These are phyloP conservation scores for Drosophila melanocephala DNA, from an alignment of 2,888 invertebrate genomes.

Conservation along the genomic window DNA sequence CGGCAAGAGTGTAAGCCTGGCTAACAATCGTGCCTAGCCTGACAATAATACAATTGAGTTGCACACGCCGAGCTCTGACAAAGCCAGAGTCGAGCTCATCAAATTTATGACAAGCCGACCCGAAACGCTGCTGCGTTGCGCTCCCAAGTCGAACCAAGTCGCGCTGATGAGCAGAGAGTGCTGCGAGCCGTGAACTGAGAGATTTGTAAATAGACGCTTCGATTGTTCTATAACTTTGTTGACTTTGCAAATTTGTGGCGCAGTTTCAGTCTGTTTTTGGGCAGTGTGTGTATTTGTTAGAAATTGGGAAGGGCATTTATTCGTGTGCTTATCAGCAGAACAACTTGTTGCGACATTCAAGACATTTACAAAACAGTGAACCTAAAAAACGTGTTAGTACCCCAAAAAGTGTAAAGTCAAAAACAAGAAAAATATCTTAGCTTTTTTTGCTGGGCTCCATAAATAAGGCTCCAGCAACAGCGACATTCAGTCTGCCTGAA, in stretches of 20 bases:
- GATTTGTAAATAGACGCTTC: slow-evolving; percentile 37
- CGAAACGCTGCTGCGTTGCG: background rate
- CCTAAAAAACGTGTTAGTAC: background rate
- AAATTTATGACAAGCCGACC: slow-evolving; percentile 33
- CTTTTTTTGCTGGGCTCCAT: background rate
- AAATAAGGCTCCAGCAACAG: background rate
- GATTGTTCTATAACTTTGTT: slow-evolving; percentile 53
- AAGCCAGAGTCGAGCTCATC: slow-evolving; percentile 8
- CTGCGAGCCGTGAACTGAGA: slow-evolving; percentile 7
- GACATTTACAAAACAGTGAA: slow-evolving; percentile 1
- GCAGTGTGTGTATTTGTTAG: slow-evolving; percentile 35
- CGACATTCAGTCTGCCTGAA: slow-evolving; percentile 13
- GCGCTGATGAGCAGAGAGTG: slow-evolving; percentile 21
- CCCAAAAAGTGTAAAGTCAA: background rate
- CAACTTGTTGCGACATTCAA: background rate
- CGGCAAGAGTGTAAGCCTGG: slow-evolving; percentile 9
- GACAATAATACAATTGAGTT: slow-evolving; percentile 21
- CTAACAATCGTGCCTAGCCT: slow-evolving; percentile 16
- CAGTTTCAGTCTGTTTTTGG: slow-evolving; percentile 65
- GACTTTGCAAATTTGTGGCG: slow-evolving; percentile 67
- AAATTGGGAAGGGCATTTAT: slow-evolving; percentile 25
- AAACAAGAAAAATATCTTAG: background rate
- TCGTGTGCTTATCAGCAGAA: slow-evolving; percentile 34
- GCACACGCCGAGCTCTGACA: slow-evolving; percentile 22
- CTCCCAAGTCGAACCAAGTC: slow-evolving; percentile 6